Base-by-base conservation (phyloP, 1,140 invertebrate genomes). In the Rhagoletis zephyria region DNA sequence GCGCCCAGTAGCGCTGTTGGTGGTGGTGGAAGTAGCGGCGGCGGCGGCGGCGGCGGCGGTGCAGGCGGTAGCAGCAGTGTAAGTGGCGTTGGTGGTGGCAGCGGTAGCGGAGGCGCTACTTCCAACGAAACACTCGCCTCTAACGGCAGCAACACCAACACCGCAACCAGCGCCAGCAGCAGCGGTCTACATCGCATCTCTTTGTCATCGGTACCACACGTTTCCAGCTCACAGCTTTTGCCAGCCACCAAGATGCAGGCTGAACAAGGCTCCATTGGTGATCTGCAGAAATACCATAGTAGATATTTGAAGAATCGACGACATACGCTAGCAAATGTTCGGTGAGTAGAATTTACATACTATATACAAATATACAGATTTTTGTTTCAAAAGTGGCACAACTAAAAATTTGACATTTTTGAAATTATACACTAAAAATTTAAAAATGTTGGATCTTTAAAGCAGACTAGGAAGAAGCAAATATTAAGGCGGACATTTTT, bases 251-350 rank as follows among this genome's bases (percentile, higher is more conserved):
- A 94, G 93, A 97, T 97, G 97, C 97, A 97, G 94, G 97, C 96
- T 86, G 97, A 97, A 93, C 96, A 97, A 92, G 97, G 97, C 64
- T 96, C 96, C 93, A 97, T 97, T 91, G 96, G 96, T 70, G 96
- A 97, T 91, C 94, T 97, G 87, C 96, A 97, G 90, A 96, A 96
- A 90, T 97, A 97, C 92, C 97, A 97, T 91, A 97, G 96, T 90
- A 93, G 96, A 89, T 96, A 96, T 93, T 95, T 97, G 87, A 95
- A 96, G 92, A 97, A 96, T 90, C 94, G 97, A 45, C 94, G 97
- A 64, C 97, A 97, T 92, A 97, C 97, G 4, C 94, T 97, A 89
- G 97, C 97, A 87, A 97, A 97, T 93, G 97, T 97, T 93, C 96
- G 96, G 96, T 97, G 93, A 97, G 96, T 95, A 48, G 45, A 45